Percentiles rank a stretch among this genome's conserved stretches.
Evolutionary conservation across 2,113 vertebrate genomes (phyloP).

Genomic region (Lanius collurio): DNA sequence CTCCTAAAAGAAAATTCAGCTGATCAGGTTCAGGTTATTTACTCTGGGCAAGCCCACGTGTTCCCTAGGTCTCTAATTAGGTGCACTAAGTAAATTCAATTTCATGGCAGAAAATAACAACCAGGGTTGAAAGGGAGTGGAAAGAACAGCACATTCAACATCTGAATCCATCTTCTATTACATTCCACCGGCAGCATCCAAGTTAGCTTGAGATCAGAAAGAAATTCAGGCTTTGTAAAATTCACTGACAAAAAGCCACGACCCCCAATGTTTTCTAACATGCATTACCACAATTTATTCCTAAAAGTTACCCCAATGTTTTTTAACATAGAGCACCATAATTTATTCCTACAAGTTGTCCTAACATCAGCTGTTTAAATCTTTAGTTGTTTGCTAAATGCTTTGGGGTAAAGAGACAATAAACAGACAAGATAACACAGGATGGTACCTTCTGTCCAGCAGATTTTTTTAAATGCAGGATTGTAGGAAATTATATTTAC

Average conservation of each 20-base stretch:
- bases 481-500: neutral
- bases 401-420: neutral
- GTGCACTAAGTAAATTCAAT: neutral
- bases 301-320: fast-evolving
- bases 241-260: neutral
- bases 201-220: neutral
- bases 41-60: fast-evolving
- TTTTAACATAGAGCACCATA: neutral
- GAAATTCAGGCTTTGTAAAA: neutral
- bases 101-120: neutral
- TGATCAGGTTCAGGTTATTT: neutral
- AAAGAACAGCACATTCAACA: no score
- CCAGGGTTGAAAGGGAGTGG: neutral
- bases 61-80: neutral
- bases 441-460: neutral
- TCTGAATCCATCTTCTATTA: neutral
- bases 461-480: neutral
- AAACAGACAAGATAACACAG: neutral
- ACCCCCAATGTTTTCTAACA: fast-evolving
- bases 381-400: neutral
- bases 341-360: neutral
- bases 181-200: neutral
- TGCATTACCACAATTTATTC: neutral
- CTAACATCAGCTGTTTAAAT: neutral
- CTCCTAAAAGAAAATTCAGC: neutral